Base-by-base conservation (phyloP, 2,797 vertebrate species). In the Macropodus opercularis region DNA sequence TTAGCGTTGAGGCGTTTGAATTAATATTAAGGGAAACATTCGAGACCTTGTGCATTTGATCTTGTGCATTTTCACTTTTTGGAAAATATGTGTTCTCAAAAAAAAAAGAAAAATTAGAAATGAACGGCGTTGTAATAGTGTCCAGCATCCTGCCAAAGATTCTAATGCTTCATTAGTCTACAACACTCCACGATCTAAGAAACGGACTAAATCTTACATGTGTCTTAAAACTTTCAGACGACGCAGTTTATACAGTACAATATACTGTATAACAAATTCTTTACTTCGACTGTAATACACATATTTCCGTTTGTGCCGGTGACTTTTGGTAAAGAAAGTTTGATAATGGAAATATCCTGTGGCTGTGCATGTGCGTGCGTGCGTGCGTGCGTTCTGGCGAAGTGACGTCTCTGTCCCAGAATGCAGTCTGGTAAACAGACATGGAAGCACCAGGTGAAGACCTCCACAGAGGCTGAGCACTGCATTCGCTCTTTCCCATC, bases 351-450 rank as follows among this genome's bases (percentile, higher is more conserved):
- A 27, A 24, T 22, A 35, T 35, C 13, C 32, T 15, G 13, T 17
- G 2, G 8, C 34, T 69, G 53, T 38, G 42, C 47, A 17, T 19
- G 8, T 14, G n/a, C n/a, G n/a, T n/a, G n/a, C n/a, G n/a, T n/a
- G 18, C 9, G 38, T 78, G 65, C 75, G 79, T 85, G 72, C 80
- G 81, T 79, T 32, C 49, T 26, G 57, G 54, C 77, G 85, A 79
- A 52, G 73, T 92, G 91, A 93, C 93, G 93, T 91, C 61, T 55
- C 49, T 36, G 84, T 92, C 92, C 93, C 93, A 93, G 90, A 93
- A 93, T 94, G 92, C 93, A 92, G 84, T 91, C 90, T 92, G 93
- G 93, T 94, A 94, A 94, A 94, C 93, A 94, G 93, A 93, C 90
- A 94, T 94, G 93, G 93, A 90, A 84, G 92, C 92, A 87, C 91